Evolutionary conservation across 2,113 vertebrate genomes (phyloP), one percentile per base, ranked within the genome.

Genomic region (Steatornis caripensis): DNA sequence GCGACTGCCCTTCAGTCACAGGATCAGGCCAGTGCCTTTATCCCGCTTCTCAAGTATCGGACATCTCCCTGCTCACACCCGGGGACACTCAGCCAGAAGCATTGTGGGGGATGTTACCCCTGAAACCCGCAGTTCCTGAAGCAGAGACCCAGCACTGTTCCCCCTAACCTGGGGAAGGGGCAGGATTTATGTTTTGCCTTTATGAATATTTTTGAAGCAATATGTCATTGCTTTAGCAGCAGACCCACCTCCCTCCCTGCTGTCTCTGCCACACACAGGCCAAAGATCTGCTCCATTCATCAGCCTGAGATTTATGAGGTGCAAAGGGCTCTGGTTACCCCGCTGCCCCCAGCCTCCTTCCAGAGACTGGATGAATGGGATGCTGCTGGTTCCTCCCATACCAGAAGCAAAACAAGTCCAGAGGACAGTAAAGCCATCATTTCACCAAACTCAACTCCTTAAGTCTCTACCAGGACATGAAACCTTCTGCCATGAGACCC

Each of bases 271-370:
- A 66, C 84, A 71, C 55, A 6, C 5, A 37, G 58, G 74, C 84
- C 81, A 76, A 75, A 75, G 84, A 94, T 45, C 74, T 89, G 89
- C 65, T 96, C 89, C 92, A 82, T 95, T 91, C 96, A 95, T 84
- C 95, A 95, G 77, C 39, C 48, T 61, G 58, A 91, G 90, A 97
- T 95, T 93, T 93, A 95, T 89, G 91, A 93, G 92, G 61, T 74
- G 69, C 65, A 82, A 87, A 87, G 57, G 65, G 89, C 74, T 97
- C 84, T 1, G 22, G 84, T 93, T 91, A 93, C 90, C 8, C 69
- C 2, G 12, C 77, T 75, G 84, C 41, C 55, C 60, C 20, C 62
- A 49, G 10, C 45, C 83, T 60, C 78, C 78, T 83, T 62, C 71
- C 30, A 39, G 48, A 5, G 30, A n/a, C 51, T 46, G 66, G 57